phyloP scores from a whole-genome alignment of 2,797 vertebrate genomes.

The Xerus rutilus region DNA sequence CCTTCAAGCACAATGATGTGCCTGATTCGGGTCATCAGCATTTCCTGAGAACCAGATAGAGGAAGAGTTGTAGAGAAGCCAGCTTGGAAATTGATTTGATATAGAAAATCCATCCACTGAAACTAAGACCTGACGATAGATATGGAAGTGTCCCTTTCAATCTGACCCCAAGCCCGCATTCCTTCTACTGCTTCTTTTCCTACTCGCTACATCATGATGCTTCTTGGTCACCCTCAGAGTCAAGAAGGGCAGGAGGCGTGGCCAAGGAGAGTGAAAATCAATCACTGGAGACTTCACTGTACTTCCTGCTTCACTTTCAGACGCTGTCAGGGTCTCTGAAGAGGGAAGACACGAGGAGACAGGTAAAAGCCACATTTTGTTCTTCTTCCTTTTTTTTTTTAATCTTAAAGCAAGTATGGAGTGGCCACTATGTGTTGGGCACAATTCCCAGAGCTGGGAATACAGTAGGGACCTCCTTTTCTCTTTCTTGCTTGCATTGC shows the following conservation, averaged over 20 bases:
- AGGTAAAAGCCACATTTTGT: slow-evolving; percentile 69
- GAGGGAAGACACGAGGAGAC: slow-evolving; percentile 18
- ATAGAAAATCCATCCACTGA: neutral
- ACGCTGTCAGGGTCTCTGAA: slow-evolving; percentile 13
- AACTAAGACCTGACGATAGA: neutral
- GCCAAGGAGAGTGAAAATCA: slow-evolving; percentile 23
- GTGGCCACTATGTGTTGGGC: neutral
- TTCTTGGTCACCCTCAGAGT: neutral
- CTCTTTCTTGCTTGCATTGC: neutral
- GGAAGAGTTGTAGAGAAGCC: neutral
- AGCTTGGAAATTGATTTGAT: neutral
- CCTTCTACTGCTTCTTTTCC: neutral
- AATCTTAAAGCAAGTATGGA: neutral
- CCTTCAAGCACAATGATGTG: neutral
- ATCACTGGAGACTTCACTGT: neutral
- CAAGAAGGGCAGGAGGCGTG: slow-evolving; percentile 64
- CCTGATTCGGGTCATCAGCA: neutral
- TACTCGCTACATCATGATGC: too few relatives aligned
- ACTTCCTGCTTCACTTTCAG: slow-evolving; percentile 73
- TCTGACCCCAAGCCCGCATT: neutral
- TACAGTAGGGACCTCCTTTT: neutral
- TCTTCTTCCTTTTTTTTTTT: neutral
- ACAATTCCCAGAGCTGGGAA: neutral
- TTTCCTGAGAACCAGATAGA: neutral
- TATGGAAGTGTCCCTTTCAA: neutral